phyloP scores from a whole-genome alignment of 2,888 invertebrate species.

The Hecatera dysodea region DNA sequence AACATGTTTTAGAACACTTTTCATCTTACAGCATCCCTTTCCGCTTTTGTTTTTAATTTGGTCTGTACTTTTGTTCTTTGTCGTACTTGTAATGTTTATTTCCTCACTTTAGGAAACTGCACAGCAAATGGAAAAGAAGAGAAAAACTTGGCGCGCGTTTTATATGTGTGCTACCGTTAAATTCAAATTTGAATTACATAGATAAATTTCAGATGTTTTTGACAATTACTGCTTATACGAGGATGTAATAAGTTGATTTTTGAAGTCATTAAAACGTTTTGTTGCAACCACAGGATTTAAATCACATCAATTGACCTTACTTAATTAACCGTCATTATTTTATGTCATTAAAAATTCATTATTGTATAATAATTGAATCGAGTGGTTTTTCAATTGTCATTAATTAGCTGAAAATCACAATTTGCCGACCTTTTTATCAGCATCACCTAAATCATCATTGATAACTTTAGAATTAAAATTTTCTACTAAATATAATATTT shows the following conservation, averaged over 20 bases:
- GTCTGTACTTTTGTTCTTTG: constrained; percentile 51
- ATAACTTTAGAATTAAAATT: too few species aligned
- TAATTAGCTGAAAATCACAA: too few species aligned
- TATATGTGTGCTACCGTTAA: background rate
- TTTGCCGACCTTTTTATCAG: background rate
- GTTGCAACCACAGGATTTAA: background rate
- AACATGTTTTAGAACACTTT: constrained; percentile 35
- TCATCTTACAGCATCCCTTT: constrained; percentile 37
- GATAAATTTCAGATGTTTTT: too few species aligned
- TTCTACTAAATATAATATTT: too few species aligned
- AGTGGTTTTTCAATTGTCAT: accelerated
- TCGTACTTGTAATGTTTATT: constrained; percentile 36
- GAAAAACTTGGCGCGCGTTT: constrained; percentile 1
- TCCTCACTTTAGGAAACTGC: constrained; percentile 2
- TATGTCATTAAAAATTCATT: background rate
- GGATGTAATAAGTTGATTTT: background rate
- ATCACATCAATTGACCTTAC: background rate
- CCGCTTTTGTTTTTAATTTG: constrained; percentile 38
- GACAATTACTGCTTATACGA: background rate
- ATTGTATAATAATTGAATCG: background rate
- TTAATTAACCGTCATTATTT: background rate
- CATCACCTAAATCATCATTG: background rate
- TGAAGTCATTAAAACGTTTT: background rate
- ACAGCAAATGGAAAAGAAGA: background rate
- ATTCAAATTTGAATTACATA: background rate